A percentile compares a stretch with the other conserved stretches of the same genome.
These are phyloP conservation scores for Patagioenas fasciata DNA, from an alignment of 2,113 vertebrate species.

Conservation along the genomic window DNA sequence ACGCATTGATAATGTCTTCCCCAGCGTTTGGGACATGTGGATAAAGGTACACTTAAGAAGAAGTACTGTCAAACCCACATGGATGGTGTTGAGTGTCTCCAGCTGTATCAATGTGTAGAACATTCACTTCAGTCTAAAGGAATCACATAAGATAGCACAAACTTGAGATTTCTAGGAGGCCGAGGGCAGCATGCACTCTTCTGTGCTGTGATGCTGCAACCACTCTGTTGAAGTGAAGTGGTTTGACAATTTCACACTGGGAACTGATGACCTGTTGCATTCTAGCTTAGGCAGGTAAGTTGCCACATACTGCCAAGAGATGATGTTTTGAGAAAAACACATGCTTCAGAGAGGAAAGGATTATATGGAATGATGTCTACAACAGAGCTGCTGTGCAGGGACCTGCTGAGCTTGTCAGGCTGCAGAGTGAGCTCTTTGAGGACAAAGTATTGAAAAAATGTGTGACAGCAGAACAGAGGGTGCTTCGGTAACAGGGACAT, in stretches of 20 bases:
- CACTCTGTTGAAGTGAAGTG: not conserved
- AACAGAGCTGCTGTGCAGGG: not conserved
- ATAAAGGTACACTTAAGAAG: not conserved
- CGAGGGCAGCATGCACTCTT: rapidly evolving
- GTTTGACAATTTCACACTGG: not conserved
- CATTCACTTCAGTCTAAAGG: not conserved
- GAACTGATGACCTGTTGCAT: not conserved
- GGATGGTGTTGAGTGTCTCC: not conserved
- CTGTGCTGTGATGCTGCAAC: not conserved
- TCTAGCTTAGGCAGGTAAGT: not conserved
- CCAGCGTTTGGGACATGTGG: not conserved
- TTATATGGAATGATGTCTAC: rapidly evolving
- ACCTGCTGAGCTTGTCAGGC: not conserved
- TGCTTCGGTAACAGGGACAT: not conserved
- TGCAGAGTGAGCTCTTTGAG: not conserved
- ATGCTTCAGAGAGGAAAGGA: not conserved
- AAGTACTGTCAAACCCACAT: not conserved
- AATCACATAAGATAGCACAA: not conserved
- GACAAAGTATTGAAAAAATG: not conserved
- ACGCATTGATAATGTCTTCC: not conserved
- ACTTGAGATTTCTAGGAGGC: not conserved
- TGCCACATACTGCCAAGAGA: not conserved
- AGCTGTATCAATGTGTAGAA: not conserved
- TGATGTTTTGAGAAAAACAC: not conserved
- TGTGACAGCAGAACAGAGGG: not conserved